Base-by-base conservation (phyloP, 2,797 vertebrate genomes). In the Helicolenus hilgendorfi region DNA sequence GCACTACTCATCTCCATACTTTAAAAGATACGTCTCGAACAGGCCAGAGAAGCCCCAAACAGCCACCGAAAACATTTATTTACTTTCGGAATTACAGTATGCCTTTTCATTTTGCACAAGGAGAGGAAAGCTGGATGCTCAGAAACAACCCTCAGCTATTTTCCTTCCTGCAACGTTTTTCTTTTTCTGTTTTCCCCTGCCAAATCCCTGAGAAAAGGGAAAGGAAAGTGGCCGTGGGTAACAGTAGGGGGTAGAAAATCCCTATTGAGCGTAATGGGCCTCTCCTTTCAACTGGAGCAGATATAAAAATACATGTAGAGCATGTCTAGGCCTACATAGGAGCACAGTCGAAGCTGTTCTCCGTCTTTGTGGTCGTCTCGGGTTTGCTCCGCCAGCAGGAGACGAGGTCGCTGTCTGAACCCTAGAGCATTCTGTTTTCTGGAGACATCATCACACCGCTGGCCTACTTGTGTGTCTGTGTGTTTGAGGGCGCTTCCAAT, bases 291-390 rank as follows among this genome's bases (percentile, higher is more conserved):
- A 58, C 65, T 72, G 55, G 26, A 70, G 73, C 74, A 18, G 63
- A 55, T 68, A 65, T 77, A 76, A 78, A 93, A 83, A 83, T 79
- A 83, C 45, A 89, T 86, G 78, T 68, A 81, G 68, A 83, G 58
- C 58, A 11, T 63, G 33, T 89, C 72, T 62, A 27, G 14, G 36
- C 20, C 62, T 13, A 38, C n/a, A 62, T 56, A 41, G 36, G 60
- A 77, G 69, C 56, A 18, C 8, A 67, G 3, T 24, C 20, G 0
- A 79, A 81, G 78, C 20, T 71, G 45, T 45, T 86, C 22, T 64
- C 55, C 62, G 71, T 58, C 87, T 83, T 67, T 77, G 36, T 38
- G 38, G 69, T 56, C 63, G 62, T 27, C 72, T 58, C 22, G 27
- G 35, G 41, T 79, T 84, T 69, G 60, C 49, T 83, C 75, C 3